Conservation (phyloP, 2,888 invertebrate species). For the Plagiodera versicolora region DNA sequence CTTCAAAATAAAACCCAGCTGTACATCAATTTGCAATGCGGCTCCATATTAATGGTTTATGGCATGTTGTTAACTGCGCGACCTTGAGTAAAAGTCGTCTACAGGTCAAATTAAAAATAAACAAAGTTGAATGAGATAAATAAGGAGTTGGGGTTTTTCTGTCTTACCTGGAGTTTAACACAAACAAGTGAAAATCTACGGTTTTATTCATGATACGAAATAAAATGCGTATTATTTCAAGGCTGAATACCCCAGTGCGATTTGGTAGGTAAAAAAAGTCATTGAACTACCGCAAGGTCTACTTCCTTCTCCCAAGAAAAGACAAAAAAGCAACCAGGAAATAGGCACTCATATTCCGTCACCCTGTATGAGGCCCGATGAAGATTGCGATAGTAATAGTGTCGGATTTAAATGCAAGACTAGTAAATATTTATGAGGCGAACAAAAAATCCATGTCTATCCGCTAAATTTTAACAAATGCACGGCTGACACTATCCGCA, state of each 20-base stretch:
- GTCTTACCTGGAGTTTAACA: slow-evolving; percentile 15
- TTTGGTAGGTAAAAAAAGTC: background rate
- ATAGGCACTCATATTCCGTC: too few species aligned
- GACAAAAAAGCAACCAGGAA: background rate
- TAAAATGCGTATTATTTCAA: background rate
- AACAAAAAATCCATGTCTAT: slow-evolving; percentile 3
- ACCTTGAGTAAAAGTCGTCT: slow-evolving; percentile 51
- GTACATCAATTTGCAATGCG: slow-evolving; percentile 16
- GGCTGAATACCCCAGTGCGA: background rate
- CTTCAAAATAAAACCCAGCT: background rate
- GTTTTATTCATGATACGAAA: background rate
- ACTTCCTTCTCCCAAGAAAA: background rate
- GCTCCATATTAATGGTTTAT: slow-evolving; percentile 35
- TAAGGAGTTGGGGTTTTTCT: slow-evolving; percentile 16
- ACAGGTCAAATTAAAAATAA: slow-evolving; percentile 48
- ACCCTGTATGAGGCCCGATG: too few species aligned
- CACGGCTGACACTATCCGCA: background rate
- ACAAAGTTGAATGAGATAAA: slow-evolving; percentile 23
- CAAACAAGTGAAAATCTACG: too few species aligned
- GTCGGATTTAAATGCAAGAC: slow-evolving; percentile 13
- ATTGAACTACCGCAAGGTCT: background rate
- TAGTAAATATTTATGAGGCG: slow-evolving; percentile 18
- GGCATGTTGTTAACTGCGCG: slow-evolving; percentile 31
- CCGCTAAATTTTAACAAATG: background rate
- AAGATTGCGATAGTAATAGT: too few species aligned